Percentiles rank a stretch among this genome's conserved stretches.
These are phyloP conservation scores for Catocala sponsa DNA, from an alignment of 2,888 invertebrate species.

Conservation along the genomic window DNA sequence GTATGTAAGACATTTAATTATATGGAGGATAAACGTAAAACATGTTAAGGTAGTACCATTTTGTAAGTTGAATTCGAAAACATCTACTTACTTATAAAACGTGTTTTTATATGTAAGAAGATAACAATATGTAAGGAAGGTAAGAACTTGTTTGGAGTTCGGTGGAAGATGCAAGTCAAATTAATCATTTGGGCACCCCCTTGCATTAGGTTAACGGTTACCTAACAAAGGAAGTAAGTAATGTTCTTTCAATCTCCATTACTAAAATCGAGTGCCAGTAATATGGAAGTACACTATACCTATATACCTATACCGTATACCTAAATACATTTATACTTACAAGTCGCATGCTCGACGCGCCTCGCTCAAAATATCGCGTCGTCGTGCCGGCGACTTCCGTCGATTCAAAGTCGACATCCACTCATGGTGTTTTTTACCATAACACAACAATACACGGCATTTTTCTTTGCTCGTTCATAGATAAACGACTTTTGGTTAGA, in stretches of 20 bases:
- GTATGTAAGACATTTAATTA: too few relatives aligned
- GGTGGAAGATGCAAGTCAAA: neutral
- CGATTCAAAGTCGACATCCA: constrained; percentile 68
- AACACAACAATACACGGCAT: constrained; percentile 39
- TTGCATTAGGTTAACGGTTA: neutral
- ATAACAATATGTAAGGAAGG: too few relatives aligned
- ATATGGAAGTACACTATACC: constrained; percentile 34
- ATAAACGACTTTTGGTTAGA: too few relatives aligned
- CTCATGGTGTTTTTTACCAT: constrained; percentile 57
- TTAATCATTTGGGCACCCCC: neutral
- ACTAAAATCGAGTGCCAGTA: constrained; percentile 34
- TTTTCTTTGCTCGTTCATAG: constrained; percentile 13
- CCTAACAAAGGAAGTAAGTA: constrained; percentile 4
- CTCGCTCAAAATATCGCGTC: constrained; percentile 83
- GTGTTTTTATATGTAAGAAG: too few relatives aligned
- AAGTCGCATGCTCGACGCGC: constrained; percentile 71
- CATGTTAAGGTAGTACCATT: too few relatives aligned
- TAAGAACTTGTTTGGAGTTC: too few relatives aligned
- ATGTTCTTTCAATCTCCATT: constrained; percentile 25
- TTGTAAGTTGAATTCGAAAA: too few relatives aligned
- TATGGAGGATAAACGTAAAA: too few relatives aligned
- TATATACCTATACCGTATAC: constrained; percentile 40
- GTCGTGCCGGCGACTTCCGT: constrained; percentile 81
- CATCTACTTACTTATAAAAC: too few relatives aligned
- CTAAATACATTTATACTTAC: constrained; percentile 66